Conservation (phyloP, 2,888 invertebrate genomes). For the Dynastes grantii region DNA sequence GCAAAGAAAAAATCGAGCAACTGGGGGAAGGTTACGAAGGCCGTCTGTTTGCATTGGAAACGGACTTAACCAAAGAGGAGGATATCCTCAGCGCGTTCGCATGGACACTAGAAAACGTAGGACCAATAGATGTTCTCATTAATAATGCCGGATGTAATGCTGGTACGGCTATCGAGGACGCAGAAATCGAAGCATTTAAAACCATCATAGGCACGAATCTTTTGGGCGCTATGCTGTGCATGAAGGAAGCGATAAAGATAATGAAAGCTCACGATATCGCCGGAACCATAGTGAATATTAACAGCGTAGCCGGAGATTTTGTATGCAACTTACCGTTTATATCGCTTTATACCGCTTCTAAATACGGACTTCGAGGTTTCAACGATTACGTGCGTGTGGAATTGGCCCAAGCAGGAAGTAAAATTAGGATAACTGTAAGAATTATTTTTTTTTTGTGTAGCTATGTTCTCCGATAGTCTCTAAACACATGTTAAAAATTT, state of each 20-base stretch:
- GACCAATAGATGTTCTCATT: constrained; percentile 50
- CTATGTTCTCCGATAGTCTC: no score
- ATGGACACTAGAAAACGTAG: constrained; percentile 49
- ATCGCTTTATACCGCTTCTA: constrained; percentile 42
- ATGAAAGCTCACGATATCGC: constrained; percentile 47
- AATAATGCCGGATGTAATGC: constrained; percentile 50
- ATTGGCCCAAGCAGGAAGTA: constrained; percentile 35
- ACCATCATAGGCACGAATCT: constrained; percentile 33
- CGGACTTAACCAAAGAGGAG: constrained; percentile 48
- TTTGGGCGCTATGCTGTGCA: constrained; percentile 24
- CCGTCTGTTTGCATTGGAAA: constrained; percentile 46
- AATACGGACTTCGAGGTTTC: constrained; percentile 38
- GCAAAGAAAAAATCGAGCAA: constrained; percentile 19
- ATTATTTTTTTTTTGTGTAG: neutral
- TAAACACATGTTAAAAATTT: no score
- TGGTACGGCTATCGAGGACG: constrained; percentile 1
- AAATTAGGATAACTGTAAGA: constrained; percentile 45
- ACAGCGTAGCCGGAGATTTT: constrained; percentile 42
- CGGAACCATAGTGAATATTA: constrained; percentile 46
- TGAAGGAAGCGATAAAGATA: constrained; percentile 41
- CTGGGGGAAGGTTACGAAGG: constrained; percentile 49
- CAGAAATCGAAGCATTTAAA: neutral
- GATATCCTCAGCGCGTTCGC: constrained; percentile 50
- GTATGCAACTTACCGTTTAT: neutral
- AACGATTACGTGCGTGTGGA: constrained; percentile 39